Percentiles rank a stretch among this genome's conserved stretches.
phyloP scores from a whole-genome alignment of 2,113 vertebrate species.

The Lepus timidus region DNA sequence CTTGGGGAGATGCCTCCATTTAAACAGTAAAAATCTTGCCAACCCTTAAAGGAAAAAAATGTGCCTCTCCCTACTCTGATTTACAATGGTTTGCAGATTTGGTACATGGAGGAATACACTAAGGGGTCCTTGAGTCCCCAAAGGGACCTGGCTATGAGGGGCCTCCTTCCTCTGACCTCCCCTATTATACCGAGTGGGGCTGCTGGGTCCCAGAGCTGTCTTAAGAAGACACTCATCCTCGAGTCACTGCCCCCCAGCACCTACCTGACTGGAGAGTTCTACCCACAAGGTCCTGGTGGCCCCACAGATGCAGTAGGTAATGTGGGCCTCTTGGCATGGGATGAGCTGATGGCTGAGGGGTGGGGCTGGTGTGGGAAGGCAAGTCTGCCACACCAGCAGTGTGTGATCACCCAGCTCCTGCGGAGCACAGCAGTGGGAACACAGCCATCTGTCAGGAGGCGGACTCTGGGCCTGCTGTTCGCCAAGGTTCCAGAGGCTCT shows the following conservation, averaged over 20 bases:
- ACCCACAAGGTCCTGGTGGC: neutral
- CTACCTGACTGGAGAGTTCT: constrained; percentile 55
- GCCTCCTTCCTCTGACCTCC: constrained; percentile 74
- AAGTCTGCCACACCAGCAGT: neutral
- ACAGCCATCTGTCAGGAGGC: neutral
- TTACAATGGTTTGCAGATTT: constrained; percentile 26
- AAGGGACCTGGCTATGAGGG: neutral
- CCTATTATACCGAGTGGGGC: constrained; percentile 32
- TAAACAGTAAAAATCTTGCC: constrained; percentile 25
- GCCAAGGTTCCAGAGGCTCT: neutral
- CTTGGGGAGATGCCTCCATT: neutral
- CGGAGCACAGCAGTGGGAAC: neutral
- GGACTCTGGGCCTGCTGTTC: neutral
- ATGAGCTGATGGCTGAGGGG: neutral
- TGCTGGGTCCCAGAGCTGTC: constrained; percentile 58
- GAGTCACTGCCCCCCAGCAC: constrained; percentile 37
- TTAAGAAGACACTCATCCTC: constrained; percentile 59
- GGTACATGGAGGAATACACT: fast-evolving
- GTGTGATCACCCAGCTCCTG: neutral
- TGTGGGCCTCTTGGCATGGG: neutral
- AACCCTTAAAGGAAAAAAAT: constrained; percentile 42
- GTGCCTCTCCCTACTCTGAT: neutral
- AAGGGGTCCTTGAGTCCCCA: constrained; percentile 47
- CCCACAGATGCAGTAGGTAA: constrained; percentile 33
- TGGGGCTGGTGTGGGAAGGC: constrained; percentile 33